These are phyloP conservation scores for Otus scops DNA, from an alignment of 2,797 vertebrate species.

Conservation along the genomic window DNA sequence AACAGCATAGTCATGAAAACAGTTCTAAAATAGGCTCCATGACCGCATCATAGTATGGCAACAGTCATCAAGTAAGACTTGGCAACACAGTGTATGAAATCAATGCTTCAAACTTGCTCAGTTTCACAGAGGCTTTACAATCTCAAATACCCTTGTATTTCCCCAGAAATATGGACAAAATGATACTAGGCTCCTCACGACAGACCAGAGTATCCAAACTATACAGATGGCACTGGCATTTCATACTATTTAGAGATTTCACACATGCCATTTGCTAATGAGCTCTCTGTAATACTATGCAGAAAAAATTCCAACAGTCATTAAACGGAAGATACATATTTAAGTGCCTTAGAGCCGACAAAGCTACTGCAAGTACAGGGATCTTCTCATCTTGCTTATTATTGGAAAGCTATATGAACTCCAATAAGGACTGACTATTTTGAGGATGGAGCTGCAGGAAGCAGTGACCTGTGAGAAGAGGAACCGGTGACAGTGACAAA, in stretches of 20 bases:
- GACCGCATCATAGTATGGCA: neutral
- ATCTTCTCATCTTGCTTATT: neutral
- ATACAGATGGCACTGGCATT: slow-evolving; percentile 42
- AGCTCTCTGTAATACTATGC: neutral
- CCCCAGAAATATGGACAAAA: neutral
- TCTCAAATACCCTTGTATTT: neutral
- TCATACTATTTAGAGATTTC: neutral
- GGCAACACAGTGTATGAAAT: neutral
- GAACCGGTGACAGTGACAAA: neutral
- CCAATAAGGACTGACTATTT: neutral
- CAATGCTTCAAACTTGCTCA: neutral
- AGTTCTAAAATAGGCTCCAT: neutral
- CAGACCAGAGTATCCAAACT: neutral
- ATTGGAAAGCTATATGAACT: neutral
- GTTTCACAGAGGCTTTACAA: neutral
- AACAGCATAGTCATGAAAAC: neutral
- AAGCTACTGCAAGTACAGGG: neutral
- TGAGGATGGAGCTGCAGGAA: neutral
- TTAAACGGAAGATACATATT: neutral
- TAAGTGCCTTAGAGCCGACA: neutral
- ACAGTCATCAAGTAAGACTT: neutral
- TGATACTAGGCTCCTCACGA: neutral
- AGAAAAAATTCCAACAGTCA: neutral
- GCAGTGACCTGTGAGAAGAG: neutral
- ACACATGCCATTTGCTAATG: slow-evolving; percentile 16